Evolutionary conservation across 2,888 invertebrate species (phyloP).

Genomic region (Vanessa cardui): DNA sequence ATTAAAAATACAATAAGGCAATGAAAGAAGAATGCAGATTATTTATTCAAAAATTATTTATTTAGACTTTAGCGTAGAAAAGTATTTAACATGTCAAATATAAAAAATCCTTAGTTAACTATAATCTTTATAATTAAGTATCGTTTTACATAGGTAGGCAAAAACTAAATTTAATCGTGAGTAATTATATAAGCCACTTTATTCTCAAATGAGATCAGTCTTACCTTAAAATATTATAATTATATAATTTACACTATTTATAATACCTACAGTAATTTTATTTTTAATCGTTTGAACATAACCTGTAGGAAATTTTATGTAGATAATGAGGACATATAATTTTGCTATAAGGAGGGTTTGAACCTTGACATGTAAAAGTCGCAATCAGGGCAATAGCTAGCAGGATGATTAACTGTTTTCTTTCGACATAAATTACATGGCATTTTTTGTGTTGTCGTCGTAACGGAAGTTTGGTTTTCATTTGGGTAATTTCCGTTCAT

Average conservation of each 20-base stretch:
- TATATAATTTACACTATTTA: constrained; percentile 37
- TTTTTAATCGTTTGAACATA: constrained; percentile 18
- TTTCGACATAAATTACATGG: constrained; percentile 95
- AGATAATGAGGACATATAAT: not conserved
- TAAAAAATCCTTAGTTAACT: constrained; percentile 25
- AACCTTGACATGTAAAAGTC: constrained; percentile 96
- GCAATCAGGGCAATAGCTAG: constrained; percentile 94
- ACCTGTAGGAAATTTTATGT: constrained; percentile 21
- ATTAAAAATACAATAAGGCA: not conserved
- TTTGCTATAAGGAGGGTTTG: constrained; percentile 84
- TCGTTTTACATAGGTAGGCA: constrained; percentile 27
- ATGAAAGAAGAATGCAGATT: not conserved
- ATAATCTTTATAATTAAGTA: constrained; percentile 6
- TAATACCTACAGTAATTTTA: constrained; percentile 39
- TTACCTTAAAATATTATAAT: constrained; percentile 40
- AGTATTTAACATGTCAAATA: constrained; percentile 26
- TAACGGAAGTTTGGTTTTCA: constrained; percentile 55
- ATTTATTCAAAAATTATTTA: constrained; percentile 37
- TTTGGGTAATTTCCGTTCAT: constrained; percentile 61
- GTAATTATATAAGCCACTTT: constrained; percentile 19
- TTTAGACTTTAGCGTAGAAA: constrained; percentile 38
- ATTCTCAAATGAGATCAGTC: constrained; percentile 73
- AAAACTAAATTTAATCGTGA: constrained; percentile 17
- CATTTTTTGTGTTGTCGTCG: constrained; percentile 75
- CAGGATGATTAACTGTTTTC: constrained; percentile 89